Evolutionary conservation across 1,140 invertebrate species (phyloP), one percentile per base, ranked within the genome.

Genomic region (Zelostemma sp.): DNA sequence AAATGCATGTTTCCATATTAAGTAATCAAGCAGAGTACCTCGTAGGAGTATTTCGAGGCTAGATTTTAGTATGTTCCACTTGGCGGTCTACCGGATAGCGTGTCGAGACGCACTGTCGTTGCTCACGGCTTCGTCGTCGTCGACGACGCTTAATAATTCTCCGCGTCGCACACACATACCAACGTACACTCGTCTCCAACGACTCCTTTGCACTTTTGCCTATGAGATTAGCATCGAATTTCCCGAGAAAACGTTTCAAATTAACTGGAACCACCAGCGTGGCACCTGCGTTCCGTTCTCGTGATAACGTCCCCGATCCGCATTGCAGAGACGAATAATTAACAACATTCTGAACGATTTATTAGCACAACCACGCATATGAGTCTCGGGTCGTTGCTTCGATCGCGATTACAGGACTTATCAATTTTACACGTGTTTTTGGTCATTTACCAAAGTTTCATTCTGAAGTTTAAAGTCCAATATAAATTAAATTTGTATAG

Each of bases 1-100:
- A 68, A 73, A 65, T 72, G 58, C 65, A 66, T 66, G 66, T 66
- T 69, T 63, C 49, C 51, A 50, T 67, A 66, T 56, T 65, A 65
- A 65, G 76, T 72, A 80, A 79, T 80, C 75, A 80, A 74, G 60
- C 76, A 71, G 68, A 80, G 77, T 80, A 80, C 77, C 72, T 76
- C 64, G 51, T 65, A 65, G 53, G 63, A 75, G 75, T 77, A 75
- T 78, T 79, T 79, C 68, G 76, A 70, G 68, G 62, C 75, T 76
- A 68, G 68, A 76, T 79, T 79, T 72, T 72, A 78, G 67, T 72
- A 75, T 72, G 74, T 77, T 80, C 49, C 51, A 45, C 65, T 61
- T 54, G 61, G 58, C 65, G 62, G 53, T 69, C 62, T 61, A 51
- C 57, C 33, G 53, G 56, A 70, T 79, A 69, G 68, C 77, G 72